Evolutionary conservation across 1,140 invertebrate genomes (phyloP), one percentile per base, ranked within the genome.

Genomic region (Cecropterus lyciades): DNA sequence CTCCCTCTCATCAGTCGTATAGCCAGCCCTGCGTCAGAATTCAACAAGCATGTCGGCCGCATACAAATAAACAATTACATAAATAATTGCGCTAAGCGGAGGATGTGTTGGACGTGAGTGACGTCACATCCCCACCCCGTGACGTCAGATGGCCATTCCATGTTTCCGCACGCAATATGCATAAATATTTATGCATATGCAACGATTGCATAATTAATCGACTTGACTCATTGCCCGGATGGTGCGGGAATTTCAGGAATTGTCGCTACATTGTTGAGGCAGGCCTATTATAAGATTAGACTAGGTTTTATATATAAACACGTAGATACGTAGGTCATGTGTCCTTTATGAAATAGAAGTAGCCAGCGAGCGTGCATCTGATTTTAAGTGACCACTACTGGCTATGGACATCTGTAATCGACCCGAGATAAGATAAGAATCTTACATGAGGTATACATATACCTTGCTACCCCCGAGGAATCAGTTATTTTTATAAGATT

Each of bases 31-130:
- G 55, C 55, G 55, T 57, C 40, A 45, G 33, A 57, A 57, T 57
- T 27, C 55, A 57, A 10, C 37, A 9, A 24, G n/a, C 55, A 33
- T 45, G 55, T 49, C 57, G 30, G 15, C n/a, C 33, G 52, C 45
- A 60, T 60, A 60, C 57, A 60, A 60, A 60, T 60, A 60, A 60
- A 60, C 57, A 49, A 60, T 30, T 60, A 60, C 57, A 60, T 49
- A 60, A 60, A 60, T 60, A 60, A 49, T 60, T 60, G 45, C n/a
- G 57, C 57, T 60, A 45, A 49, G 45, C 57, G 57, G 45, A 60
- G 57, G 57, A 60, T 60, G 57, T 42, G 6, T 9, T 55, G 33
- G 33, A 60, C 57, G 57, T 60, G 57, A 60, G 57, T 60, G 57
- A 60, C 57, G 57, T 60, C 57, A 60, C 45, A 17, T 48, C 55